Conservation (phyloP, 2,113 vertebrate species). For the Mystacornis crossleyi region DNA sequence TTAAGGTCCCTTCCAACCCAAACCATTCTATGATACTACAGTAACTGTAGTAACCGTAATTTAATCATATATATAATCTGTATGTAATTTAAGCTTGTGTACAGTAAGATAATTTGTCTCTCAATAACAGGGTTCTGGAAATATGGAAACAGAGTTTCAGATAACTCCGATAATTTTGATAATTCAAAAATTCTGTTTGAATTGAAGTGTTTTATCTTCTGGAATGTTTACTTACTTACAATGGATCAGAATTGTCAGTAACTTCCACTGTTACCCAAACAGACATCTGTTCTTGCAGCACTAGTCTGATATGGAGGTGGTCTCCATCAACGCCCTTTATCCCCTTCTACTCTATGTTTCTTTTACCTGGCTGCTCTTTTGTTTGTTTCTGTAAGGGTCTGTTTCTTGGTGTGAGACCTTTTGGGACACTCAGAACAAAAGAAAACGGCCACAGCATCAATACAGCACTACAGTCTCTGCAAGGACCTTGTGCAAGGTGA, state of each 20-base stretch:
- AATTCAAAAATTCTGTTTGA: background rate
- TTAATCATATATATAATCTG: background rate
- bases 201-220: background rate
- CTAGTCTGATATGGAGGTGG: too few relatives aligned
- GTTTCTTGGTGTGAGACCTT: background rate
- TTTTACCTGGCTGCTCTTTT: background rate
- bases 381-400: background rate
- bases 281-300: background rate
- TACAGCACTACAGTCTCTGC: background rate
- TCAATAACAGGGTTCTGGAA: background rate
- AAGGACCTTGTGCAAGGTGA: background rate
- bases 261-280: background rate
- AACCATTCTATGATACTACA: background rate
- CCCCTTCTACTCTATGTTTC: background rate
- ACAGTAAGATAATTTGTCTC: background rate
- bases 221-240: background rate
- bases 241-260: background rate
- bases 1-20: background rate
- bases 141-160: background rate
- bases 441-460: background rate
- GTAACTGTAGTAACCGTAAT: background rate
- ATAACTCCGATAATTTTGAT: background rate
- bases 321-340: background rate
- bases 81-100: background rate
- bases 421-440: background rate